Conservation (phyloP, 1,140 invertebrate species). For the Brachionus paranguensis region DNA sequence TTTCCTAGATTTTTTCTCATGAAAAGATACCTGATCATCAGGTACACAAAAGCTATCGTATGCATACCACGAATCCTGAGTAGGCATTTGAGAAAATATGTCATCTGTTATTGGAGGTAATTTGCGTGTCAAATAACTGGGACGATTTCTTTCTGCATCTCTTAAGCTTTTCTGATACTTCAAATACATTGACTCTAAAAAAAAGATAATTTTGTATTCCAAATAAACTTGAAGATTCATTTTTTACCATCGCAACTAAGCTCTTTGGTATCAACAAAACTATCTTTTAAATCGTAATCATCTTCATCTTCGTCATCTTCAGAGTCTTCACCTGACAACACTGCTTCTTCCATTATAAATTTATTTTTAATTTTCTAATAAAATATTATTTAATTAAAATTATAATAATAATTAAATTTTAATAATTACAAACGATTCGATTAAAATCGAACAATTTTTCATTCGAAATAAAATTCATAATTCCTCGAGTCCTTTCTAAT, state of each 20-base stretch:
- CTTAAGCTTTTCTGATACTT: background rate
- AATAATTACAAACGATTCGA: too few relatives aligned
- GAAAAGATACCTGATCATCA: slow-evolving; percentile 15
- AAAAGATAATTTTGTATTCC: background rate
- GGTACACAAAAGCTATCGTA: slow-evolving; percentile 33
- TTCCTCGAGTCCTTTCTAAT: too few relatives aligned
- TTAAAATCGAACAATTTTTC: too few relatives aligned
- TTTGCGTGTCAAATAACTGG: background rate
- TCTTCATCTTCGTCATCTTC: slow-evolving; percentile 29
- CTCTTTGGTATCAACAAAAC: slow-evolving; percentile 29
- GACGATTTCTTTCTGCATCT: background rate
- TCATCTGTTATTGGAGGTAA: slow-evolving; percentile 1
- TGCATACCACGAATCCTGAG: background rate
- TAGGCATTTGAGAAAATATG: slow-evolving; percentile 36
- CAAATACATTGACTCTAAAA: slow-evolving; percentile 9
- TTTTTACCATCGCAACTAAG: background rate
- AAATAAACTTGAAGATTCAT: background rate
- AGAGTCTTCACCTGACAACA: background rate
- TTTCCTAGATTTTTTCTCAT: slow-evolving; percentile 3
- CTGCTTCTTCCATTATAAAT: slow-evolving; percentile 17
- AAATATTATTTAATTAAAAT: background rate
- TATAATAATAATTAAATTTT: too few relatives aligned
- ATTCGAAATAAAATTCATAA: too few relatives aligned
- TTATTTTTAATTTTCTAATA: slow-evolving; percentile 2
- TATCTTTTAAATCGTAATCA: slow-evolving; percentile 30